Conservation (phyloP, 1,140 invertebrate genomes). For the Drosophila lowei region DNA sequence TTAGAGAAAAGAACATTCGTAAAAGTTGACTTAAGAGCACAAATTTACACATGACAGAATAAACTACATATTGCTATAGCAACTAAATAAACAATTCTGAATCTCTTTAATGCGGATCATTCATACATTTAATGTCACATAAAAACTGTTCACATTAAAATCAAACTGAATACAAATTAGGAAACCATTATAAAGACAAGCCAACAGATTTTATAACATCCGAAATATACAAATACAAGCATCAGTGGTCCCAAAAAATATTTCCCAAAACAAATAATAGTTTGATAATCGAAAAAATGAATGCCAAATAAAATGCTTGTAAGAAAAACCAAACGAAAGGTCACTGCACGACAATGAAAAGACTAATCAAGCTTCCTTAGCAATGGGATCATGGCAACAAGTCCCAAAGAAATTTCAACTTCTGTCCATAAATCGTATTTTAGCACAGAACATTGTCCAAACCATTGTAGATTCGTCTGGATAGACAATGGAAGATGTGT, state of each 20-base stretch:
- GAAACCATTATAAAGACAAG: not conserved
- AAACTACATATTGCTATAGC: constrained; percentile 1
- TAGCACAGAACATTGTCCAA: constrained; percentile 41
- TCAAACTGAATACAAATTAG: too few relatives aligned
- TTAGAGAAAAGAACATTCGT: not conserved
- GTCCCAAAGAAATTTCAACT: constrained; percentile 15
- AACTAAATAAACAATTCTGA: not conserved
- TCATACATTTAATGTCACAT: not conserved
- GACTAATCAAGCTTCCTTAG: constrained; percentile 23
- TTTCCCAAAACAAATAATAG: too few relatives aligned
- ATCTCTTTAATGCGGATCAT: constrained; percentile 1
- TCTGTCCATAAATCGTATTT: constrained; percentile 59
- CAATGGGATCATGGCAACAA: constrained; percentile 57
- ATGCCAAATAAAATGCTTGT: too few relatives aligned
- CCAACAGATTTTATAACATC: too few relatives aligned
- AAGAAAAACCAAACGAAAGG: constrained; percentile 15
- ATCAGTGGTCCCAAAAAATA: too few relatives aligned
- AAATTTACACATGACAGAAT: constrained; percentile 3
- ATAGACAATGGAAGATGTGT: constrained; percentile 50
- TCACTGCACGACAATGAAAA: constrained; percentile 49
- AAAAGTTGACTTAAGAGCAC: not conserved
- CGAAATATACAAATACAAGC: too few relatives aligned
- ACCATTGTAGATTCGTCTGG: constrained; percentile 20
- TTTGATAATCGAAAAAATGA: too few relatives aligned
- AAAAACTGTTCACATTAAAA: too few relatives aligned